Base-by-base conservation (phyloP, 1,140 invertebrate genomes). In the Samia ricini region DNA sequence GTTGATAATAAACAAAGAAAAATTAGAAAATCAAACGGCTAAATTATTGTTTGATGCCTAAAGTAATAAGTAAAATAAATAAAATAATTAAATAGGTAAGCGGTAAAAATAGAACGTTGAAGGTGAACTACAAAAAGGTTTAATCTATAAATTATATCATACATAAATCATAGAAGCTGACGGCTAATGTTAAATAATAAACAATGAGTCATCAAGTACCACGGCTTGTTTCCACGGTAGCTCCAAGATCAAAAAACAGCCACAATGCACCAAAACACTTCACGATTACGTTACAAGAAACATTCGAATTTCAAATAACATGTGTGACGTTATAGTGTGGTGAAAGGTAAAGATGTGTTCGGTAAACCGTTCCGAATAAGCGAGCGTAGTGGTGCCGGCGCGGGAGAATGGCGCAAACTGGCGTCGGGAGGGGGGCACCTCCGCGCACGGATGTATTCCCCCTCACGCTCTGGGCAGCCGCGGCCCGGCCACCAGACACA, bases 221-320 rank as follows among this genome's bases (percentile, higher is more conserved):
- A n/a, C n/a, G n/a, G 72, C 64, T 72, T 68, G 60, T 21, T 33
- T 50, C 64, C 50, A 57, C 58, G 51, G 64, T 42, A 58, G 69
- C 49, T 63, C 62, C 76, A 68, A 71, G 70, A 58, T 77, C 69
- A 77, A 79, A n/a, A 75, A 82, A 74, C 73, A 77, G 73, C 77
- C 82, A 88, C 85, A 83, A 78, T 81, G 74, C 81, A 88, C 85
- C 79, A 84, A 84, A 85, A 79, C 85, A 89, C 87, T 85, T 86
- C 78, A 86, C 85, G 80, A 75, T 72, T 76, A 81, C 76, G 79
- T 75, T 72, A 79, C 71, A 74, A 74, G 75, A 61, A 76, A 79
- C 80, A 85, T 76, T 79, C 60, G 66, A 73, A 76, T 77, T 78
- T 80, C 23, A 63, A 72, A 71, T 70, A 76, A 77, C 77, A 84